Evolutionary conservation across 2,888 invertebrate genomes (phyloP), one percentile per base, ranked within the genome.

Genomic region (Cataglyphis livida): DNA sequence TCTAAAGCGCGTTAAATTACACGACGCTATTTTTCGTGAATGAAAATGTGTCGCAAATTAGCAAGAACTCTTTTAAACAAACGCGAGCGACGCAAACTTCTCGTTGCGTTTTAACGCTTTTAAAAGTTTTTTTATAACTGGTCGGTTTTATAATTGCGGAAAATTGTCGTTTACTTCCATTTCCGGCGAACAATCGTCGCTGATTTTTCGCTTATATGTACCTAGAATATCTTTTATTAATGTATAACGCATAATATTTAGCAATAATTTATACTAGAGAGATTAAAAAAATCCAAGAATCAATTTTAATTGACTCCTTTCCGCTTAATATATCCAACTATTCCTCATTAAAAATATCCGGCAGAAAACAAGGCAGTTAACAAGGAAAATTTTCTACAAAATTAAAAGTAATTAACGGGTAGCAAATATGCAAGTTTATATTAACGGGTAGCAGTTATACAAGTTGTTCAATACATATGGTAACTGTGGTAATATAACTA

Each of bases 121-220:
- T 66, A 10, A 9, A 66, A 66, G 25, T 28, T 54, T 54, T 54
- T 76, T 54, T 12, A 38, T 38, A 54, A 28, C 9, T 28, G 6
- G 9, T 10, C 28, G 54, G 21, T 21, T 21, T 21, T 21, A 21
- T 21, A 68, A 75, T 66, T 41, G 12, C 38, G 41, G 21, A 76
- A 41, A 76, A 66, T 76, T n/a, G n/a, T 38, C 28, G n/a, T 54
- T 76, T 15, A 10, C 9, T 76, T 57, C 41, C 15, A 65, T 38
- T 76, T 65, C 12, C 54, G 21, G n/a, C 64, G 65, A n/a, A 44
- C 12, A 64, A 76, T 76, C 7, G 25, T 28, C 21, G 25, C 3
- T 35, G 15, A 75, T 76, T 76, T 76, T 38, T 57, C 66, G 54
- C 28, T 15, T 28, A 6, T 3, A 41, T 75, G 25, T 76, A 54